phyloP scores from a whole-genome alignment of 2,888 invertebrate species.

The Pogonocherus hispidulus region DNA sequence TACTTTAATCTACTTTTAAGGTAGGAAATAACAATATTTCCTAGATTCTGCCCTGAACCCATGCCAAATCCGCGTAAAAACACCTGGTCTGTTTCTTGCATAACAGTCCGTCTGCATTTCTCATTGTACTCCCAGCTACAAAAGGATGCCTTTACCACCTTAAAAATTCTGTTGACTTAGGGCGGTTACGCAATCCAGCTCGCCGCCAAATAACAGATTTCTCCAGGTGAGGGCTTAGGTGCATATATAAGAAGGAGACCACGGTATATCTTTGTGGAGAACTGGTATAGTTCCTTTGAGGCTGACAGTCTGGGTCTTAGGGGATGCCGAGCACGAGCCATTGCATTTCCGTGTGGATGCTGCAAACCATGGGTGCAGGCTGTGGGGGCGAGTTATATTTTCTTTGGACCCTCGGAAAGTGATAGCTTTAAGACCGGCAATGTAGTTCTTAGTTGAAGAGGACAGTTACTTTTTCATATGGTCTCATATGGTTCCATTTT shows the following conservation, averaged over 20 bases:
- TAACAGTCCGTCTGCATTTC: conserved; percentile 59
- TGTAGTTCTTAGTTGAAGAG: too few species aligned
- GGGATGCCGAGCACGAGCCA: conserved; percentile 38
- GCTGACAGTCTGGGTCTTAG: conserved; percentile 27
- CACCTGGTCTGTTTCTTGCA: conserved; percentile 65
- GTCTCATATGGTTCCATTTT: too few species aligned
- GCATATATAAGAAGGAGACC: conserved; percentile 42
- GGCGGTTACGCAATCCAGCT: neutral
- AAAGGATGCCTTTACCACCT: conserved; percentile 45
- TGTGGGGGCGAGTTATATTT: neutral
- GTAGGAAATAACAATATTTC: neutral
- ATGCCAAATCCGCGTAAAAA: conserved; percentile 65
- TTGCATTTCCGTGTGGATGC: conserved; percentile 41
- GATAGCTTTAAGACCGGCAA: too few species aligned
- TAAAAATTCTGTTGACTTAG: conserved; percentile 38
- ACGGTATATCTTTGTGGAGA: conserved; percentile 24
- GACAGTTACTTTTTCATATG: too few species aligned
- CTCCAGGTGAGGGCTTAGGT: conserved; percentile 36
- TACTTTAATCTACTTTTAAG: too few species aligned
- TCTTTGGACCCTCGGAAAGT: neutral
- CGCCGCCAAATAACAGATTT: conserved; percentile 18
- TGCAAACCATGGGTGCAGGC: conserved; percentile 18
- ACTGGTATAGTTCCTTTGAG: conserved; percentile 33
- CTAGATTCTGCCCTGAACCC: conserved; percentile 34
- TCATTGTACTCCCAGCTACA: conserved; percentile 46